Conservation (phyloP, 2,797 vertebrate genomes). For the Rhinophrynus dorsalis region DNA sequence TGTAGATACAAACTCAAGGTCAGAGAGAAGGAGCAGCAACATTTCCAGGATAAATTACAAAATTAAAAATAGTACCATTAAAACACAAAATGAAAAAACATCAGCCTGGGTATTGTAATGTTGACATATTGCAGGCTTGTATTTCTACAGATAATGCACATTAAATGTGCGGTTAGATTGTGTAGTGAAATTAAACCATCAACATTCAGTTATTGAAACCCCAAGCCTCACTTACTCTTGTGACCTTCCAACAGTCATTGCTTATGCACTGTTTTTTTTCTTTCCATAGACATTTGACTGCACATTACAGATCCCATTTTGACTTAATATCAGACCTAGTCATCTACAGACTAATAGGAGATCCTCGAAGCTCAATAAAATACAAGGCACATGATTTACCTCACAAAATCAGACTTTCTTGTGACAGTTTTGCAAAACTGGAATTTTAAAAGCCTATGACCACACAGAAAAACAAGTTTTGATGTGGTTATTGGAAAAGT, state of each 20-base stretch:
- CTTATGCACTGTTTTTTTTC: neutral
- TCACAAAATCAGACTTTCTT: too few relatives aligned
- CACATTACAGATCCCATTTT: too few relatives aligned
- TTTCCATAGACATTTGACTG: neutral
- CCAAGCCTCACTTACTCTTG: neutral
- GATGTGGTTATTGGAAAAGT: too few relatives aligned
- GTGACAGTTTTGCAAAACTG: too few relatives aligned
- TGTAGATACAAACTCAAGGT: conserved; percentile 27
- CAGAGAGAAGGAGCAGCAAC: conserved; percentile 10
- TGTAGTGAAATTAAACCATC: conserved; percentile 4
- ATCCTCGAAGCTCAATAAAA: too few relatives aligned
- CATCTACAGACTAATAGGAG: too few relatives aligned
- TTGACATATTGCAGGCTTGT: conserved; percentile 3
- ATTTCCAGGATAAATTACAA: conserved; percentile 17
- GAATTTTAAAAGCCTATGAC: too few relatives aligned
- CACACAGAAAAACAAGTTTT: too few relatives aligned
- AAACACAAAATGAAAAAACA: neutral
- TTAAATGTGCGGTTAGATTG: conserved; percentile 14
- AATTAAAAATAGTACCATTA: conserved; percentile 22
- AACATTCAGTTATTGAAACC: conserved; percentile 12
- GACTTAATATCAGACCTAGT: too few relatives aligned
- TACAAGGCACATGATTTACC: too few relatives aligned
- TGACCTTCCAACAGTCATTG: neutral
- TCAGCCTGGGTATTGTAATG: neutral
- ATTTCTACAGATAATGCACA: conserved; percentile 1